Conservation (phyloP, 2,113 vertebrate genomes). For the Microcebus lehilahytsara region DNA sequence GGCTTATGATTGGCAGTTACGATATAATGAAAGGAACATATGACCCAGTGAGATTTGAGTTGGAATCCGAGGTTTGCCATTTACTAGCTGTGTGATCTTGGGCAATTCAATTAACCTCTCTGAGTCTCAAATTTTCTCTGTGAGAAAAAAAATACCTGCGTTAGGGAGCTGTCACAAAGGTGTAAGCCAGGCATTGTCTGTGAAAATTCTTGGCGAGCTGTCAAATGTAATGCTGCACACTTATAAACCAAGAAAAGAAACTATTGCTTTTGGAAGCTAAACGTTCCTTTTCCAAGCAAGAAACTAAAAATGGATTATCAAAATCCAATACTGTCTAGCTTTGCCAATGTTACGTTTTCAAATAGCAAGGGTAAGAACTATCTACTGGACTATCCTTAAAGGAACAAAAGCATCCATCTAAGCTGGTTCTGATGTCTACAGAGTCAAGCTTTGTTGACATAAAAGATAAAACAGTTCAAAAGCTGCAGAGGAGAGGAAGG, state of each 20-base stretch:
- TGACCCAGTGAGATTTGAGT: neutral
- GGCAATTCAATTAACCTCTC: neutral
- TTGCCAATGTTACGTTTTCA: conserved; percentile 40
- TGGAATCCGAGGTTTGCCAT: neutral
- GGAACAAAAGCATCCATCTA: neutral
- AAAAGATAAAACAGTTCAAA: conserved; percentile 35
- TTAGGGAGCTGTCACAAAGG: neutral
- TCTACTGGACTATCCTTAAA: neutral
- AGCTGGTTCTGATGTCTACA: neutral
- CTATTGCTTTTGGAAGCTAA: neutral
- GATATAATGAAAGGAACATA: neutral
- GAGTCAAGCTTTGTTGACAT: conserved; percentile 27
- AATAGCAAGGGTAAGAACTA: neutral
- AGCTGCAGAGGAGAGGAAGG: neutral
- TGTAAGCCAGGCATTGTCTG: neutral
- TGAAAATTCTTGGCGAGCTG: neutral
- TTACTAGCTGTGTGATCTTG: neutral
- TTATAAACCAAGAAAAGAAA: conserved; percentile 36
- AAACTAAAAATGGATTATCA: neutral
- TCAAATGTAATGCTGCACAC: neutral
- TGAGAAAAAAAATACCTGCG: neutral
- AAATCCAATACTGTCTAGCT: conserved; percentile 29
- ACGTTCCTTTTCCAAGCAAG: neutral
- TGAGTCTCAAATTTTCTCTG: conserved; percentile 12
- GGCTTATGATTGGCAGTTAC: neutral